phyloP scores from a whole-genome alignment of 2,113 vertebrate genomes.

The Cyanoramphus novaezelandiae region DNA sequence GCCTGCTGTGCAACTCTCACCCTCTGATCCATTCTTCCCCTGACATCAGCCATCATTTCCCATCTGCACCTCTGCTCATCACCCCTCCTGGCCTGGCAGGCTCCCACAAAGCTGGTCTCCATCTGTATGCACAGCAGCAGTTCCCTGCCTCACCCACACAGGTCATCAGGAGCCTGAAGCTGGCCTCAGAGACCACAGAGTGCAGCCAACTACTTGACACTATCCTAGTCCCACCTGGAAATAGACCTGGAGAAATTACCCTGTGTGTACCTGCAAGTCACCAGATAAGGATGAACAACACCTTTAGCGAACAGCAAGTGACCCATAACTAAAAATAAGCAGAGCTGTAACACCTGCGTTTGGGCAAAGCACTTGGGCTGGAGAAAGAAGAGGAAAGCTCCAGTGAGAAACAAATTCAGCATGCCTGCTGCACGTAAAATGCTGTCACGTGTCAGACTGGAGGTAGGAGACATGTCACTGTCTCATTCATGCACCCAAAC shows the following conservation, averaged over 20 bases:
- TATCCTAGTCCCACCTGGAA: not conserved
- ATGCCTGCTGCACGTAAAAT: not conserved
- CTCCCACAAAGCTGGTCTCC: not conserved
- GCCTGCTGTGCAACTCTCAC: not conserved
- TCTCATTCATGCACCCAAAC: not conserved
- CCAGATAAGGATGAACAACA: not conserved
- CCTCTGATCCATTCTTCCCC: not conserved
- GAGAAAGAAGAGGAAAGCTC: not conserved
- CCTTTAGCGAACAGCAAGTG: not conserved
- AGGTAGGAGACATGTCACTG: not conserved
- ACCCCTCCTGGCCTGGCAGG: not conserved
- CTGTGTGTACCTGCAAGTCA: not conserved
- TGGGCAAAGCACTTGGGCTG: not conserved
- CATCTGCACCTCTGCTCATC: not conserved
- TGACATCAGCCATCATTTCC: not conserved
- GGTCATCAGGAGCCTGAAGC: not conserved
- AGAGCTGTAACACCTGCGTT: not conserved
- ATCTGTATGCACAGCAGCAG: not conserved
- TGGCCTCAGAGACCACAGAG: not conserved
- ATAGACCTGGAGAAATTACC: not conserved
- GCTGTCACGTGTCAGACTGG: fast-evolving
- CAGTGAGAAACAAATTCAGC: not conserved
- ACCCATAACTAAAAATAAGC: not conserved
- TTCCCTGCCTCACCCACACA: not conserved
- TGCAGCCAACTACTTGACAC: not conserved